Evolutionary conservation across 2,888 invertebrate species (phyloP).

Genomic region (Dynastes maya): DNA sequence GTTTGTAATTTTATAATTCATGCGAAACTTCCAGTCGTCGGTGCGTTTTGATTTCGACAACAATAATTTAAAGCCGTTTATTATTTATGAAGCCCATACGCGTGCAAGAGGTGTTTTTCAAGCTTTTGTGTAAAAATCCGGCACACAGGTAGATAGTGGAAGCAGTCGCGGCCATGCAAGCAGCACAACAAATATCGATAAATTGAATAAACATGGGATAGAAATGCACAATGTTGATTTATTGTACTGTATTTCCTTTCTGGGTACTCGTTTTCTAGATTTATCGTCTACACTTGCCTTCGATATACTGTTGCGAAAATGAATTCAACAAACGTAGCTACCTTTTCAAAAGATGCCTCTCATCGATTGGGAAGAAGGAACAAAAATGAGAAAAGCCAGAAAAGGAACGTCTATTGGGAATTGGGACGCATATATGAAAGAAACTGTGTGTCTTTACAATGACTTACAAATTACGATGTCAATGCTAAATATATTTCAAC

Average conservation of each 20-base stretch:
- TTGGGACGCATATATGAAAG: neutral
- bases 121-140: constrained; percentile 10
- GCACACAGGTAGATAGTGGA: constrained; percentile 1
- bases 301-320: constrained; percentile 32
- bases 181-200: constrained; percentile 20
- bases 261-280: constrained; percentile 39
- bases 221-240: constrained; percentile 39
- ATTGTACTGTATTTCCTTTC: constrained; percentile 42
- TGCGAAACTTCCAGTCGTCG: neutral
- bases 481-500: no score
- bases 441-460: no score
- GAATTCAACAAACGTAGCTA: constrained; percentile 28
- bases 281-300: constrained; percentile 26
- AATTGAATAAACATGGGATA: constrained; percentile 42
- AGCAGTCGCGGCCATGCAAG: neutral
- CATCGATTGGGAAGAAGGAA: neutral
- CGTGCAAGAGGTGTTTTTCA: constrained; percentile 9
- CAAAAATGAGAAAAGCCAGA: neutral
- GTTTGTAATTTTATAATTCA: constrained; percentile 21
- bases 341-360: constrained; percentile 14
- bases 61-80: constrained; percentile 32
- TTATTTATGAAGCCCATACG: constrained; percentile 22
- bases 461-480: no score
- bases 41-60: constrained; percentile 7
- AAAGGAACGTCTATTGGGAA: neutral